Conservation (phyloP, 1,140 invertebrate genomes). For the Ceratina australensis region DNA sequence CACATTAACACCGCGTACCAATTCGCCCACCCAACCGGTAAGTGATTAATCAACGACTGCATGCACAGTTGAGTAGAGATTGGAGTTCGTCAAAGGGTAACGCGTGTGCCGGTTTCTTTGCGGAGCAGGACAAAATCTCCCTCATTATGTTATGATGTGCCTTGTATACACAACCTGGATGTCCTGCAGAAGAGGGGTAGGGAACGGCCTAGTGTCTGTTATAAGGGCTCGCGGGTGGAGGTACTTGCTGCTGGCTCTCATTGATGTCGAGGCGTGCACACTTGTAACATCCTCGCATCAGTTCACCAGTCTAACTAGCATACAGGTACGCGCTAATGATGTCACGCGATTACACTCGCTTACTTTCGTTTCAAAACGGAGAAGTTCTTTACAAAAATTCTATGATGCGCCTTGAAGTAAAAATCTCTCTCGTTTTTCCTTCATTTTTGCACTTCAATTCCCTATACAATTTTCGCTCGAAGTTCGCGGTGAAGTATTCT, state of each 20-base stretch:
- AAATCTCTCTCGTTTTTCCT: neutral
- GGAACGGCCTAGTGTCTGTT: slow-evolving; percentile 83
- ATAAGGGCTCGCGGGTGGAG: slow-evolving; percentile 86
- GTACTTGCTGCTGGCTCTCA: slow-evolving; percentile 86
- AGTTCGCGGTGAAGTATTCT: neutral
- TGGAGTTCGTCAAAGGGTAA: neutral
- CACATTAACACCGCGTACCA: slow-evolving; percentile 85
- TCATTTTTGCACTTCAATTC: too few species aligned
- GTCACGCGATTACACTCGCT: neutral
- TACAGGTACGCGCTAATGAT: slow-evolving; percentile 78
- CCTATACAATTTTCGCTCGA: too few species aligned
- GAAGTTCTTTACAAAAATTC: neutral
- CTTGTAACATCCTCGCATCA: slow-evolving; percentile 87
- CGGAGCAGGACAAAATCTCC: slow-evolving; percentile 86
- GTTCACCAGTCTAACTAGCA: slow-evolving; percentile 83
- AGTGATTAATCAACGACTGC: slow-evolving; percentile 46
- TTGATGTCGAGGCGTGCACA: slow-evolving; percentile 91
- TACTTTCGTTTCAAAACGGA: too few species aligned
- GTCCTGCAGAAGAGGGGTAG: slow-evolving; percentile 83
- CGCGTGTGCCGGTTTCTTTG: neutral
- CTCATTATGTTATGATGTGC: slow-evolving; percentile 89
- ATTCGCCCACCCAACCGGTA: slow-evolving; percentile 86
- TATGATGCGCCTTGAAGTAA: neutral
- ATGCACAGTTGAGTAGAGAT: neutral
- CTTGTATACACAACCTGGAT: slow-evolving; percentile 88